phyloP scores from a whole-genome alignment of 64 coral and sea anemone species.

The Astreopora myriophthalma region DNA sequence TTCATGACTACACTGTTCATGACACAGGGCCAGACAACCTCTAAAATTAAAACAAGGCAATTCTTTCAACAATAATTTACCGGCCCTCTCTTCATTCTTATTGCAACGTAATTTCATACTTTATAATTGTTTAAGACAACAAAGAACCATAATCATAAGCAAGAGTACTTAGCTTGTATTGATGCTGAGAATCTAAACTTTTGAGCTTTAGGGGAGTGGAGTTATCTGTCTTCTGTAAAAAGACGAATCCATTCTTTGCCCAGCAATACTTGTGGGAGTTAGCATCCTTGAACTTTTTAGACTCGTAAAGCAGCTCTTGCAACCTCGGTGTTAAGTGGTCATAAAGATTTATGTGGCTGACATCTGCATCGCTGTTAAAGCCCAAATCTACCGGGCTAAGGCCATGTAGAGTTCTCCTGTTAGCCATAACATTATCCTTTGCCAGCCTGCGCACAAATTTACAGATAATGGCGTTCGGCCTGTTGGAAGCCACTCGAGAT shows the following conservation, averaged over 20 bases:
- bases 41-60: conserved; percentile 42
- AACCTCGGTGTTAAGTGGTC: conserved; percentile 47
- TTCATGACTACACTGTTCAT: conserved; percentile 53
- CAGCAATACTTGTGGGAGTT: conserved; percentile 33
- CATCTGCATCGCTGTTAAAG: background rate
- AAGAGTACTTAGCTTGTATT: too few relatives aligned
- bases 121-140: too few relatives aligned
- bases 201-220: background rate
- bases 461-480: conserved; percentile 43
- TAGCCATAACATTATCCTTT: conserved; percentile 21
- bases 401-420: background rate
- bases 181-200: too few relatives aligned
- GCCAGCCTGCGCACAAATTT: conserved; percentile 46
- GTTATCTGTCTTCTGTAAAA: conserved; percentile 28
- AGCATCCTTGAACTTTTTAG: conserved; percentile 33
- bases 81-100: conserved; percentile 20
- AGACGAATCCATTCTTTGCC: conserved; percentile 10
- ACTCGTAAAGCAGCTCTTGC: conserved; percentile 39
- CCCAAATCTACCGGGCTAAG: background rate
- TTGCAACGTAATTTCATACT: background rate
- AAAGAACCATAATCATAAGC: too few relatives aligned
- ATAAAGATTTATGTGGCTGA: conserved; percentile 1
- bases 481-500: background rate
- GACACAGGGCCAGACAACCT: background rate
- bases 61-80: conserved; percentile 24